Evolutionary conservation across 1,140 invertebrate genomes (phyloP).

Genomic region (Monomorium pharaonis): DNA sequence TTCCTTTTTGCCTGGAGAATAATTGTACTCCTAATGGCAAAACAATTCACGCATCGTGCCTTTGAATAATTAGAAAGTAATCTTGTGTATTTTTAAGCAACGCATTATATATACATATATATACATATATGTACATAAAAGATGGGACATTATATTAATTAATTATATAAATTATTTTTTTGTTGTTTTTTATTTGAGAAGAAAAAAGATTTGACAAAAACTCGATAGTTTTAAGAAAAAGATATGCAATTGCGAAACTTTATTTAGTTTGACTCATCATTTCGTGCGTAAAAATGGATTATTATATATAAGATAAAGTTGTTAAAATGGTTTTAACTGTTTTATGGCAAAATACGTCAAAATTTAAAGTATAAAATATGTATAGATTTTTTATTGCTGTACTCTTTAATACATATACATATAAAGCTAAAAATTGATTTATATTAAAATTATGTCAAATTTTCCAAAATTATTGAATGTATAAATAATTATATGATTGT

Average conservation of each 20-base stretch:
- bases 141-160: neutral
- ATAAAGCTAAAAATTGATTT: neutral
- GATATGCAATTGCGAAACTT: neutral
- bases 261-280: neutral
- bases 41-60: conserved; percentile 61
- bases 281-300: neutral
- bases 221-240: neutral
- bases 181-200: neutral
- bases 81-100: conserved; percentile 48
- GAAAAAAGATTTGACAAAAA: neutral
- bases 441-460: neutral
- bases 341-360: neutral
- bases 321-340: neutral
- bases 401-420: neutral
- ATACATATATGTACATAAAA: neutral
- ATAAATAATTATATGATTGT: neutral
- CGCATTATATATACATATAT: neutral
- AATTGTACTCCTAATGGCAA: conserved; percentile 30
- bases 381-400: neutral
- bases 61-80: conserved; percentile 58
- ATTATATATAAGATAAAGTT: neutral
- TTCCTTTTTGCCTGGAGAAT: conserved; percentile 50
- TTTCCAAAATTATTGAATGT: neutral
- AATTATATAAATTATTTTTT: neutral
- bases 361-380: neutral